These are phyloP conservation scores for Bovichtus diacanthus DNA, from an alignment of 2,797 vertebrate species.

Conservation along the genomic window DNA sequence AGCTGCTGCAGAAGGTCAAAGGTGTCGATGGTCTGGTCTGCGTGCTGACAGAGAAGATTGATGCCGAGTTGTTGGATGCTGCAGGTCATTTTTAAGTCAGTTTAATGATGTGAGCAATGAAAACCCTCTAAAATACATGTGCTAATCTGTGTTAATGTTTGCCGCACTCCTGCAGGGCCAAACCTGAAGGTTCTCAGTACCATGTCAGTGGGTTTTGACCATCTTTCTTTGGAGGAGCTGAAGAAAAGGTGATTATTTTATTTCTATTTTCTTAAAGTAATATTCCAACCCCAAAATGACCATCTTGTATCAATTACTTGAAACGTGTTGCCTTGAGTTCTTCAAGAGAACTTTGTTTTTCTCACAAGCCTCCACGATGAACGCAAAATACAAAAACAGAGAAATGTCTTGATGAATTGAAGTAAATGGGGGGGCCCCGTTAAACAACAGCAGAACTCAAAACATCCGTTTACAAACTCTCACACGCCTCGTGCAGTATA, in stretches of 20 bases:
- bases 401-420: no score
- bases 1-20: conserved; percentile 83
- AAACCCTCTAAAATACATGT: not conserved
- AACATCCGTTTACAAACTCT: no score
- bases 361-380: no score
- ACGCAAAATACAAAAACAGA: no score
- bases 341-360: no score
- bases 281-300: no score
- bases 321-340: no score
- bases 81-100: conserved; percentile 79
- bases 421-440: no score
- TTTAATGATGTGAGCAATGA: not conserved
- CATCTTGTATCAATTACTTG: no score
- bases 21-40: conserved; percentile 82
- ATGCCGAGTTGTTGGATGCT: conserved; percentile 81
- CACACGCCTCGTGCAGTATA: no score
- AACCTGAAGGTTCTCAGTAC: conserved; percentile 83
- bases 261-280: no score
- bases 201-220: conserved; percentile 85
- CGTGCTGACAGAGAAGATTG: conserved; percentile 86
- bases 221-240: conserved; percentile 75
- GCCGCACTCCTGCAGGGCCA: conserved; percentile 73
- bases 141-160: conserved; percentile 2
- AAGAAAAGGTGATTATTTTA: conserved; percentile 80
- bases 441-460: no score